Base-by-base conservation (phyloP, 2,888 invertebrate genomes). In the Timema cristinae region DNA sequence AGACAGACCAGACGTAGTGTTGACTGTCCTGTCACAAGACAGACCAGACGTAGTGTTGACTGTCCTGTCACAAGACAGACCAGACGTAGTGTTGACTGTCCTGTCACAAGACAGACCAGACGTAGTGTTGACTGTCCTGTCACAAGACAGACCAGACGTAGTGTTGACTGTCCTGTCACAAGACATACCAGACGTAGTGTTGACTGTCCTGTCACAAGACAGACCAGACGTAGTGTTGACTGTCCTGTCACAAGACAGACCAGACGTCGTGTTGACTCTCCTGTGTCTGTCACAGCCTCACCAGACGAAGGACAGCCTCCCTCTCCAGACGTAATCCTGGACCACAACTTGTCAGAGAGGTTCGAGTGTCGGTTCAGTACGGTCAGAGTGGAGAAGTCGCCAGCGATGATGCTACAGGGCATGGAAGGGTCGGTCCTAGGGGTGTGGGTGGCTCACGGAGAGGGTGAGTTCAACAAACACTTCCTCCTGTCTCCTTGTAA, bases 401-500 rank as follows among this genome's bases (percentile, higher is more conserved):
- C 87, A 0, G 86, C 94, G 5, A 91, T 98, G 1, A 95, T 98
- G 97, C 85, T 98, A 77, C 83, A 85, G 70, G 93, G 90, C n/a
- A 95, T 99, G 95, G 89, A 89, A 72, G 91, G 89, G 50, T 90
- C 92, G n/a, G 85, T 91, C 1, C 85, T 98, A n/a, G 98, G 98
- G 4, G 92, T 97, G 77, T 98, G 98, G 98, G 88, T 94, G 4
- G 96, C 98, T 5, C 98, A 99, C 81, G 98, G 96, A 0, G 98
- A 99, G 84, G 98, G 98, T 76, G 85, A 9, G 11, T 16, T 11
- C 15, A 15, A 56, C 56, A 15, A 56, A n/a, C 56, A n/a, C n/a
- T 56, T 15, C 15, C n/a, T 13, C 56, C 56, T 13, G 56, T 13
- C 13, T 66, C 13, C 32, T 32, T 32, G 32, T 32, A 32, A 32